Base-by-base conservation (phyloP, 2,113 vertebrate genomes). In the Erinaceus europaeus region DNA sequence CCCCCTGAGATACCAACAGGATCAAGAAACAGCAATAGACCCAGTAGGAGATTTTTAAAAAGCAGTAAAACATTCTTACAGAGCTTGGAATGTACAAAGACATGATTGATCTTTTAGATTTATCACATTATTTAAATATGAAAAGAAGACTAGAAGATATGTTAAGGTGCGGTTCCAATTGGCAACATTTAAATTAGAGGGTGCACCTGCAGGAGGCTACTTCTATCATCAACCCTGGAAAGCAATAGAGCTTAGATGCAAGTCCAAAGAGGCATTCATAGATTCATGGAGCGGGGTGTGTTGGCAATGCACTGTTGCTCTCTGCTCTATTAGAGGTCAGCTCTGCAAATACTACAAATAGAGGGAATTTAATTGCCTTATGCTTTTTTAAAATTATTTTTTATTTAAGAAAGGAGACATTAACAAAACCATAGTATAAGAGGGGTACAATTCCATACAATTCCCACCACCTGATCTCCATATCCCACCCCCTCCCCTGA, bases 81-180 rank as follows among this genome's bases (percentile, higher is more conserved):
- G 25, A 64, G 20, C 13, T 29, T 25, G 12, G 46, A 69, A 62
- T 40, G 21, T 81, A 69, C 40, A 64, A 73, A 72, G 34, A 42
- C 13, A 14, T 0, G 6, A 76, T 46, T 36, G 12, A 59, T 62
- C 21, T 76, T 81, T 79, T n/a, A 89, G 9, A 62, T 46, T 40
- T 77, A 40, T 50, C 44, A 20, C 23, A 23, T 59, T 50, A 74
- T 82, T 90, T 89, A 89, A 67, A 76, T 84, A 76, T 40, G 20
- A 76, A 88, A 87, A 53, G 38, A 59, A 38, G 87, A 65, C 8
- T 55, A 40, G 23, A n/a, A 42, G 32, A 5, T 61, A 62, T 46
- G 50, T 52, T 34, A 15, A 75, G 48, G 38, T 50, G 15, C 32
- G 89, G 21, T 5, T 68, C 57, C 32, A 57, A 25, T 4, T 53